phyloP scores from a whole-genome alignment of 2,113 vertebrate species.

The Muntiacus muntjak region DNA sequence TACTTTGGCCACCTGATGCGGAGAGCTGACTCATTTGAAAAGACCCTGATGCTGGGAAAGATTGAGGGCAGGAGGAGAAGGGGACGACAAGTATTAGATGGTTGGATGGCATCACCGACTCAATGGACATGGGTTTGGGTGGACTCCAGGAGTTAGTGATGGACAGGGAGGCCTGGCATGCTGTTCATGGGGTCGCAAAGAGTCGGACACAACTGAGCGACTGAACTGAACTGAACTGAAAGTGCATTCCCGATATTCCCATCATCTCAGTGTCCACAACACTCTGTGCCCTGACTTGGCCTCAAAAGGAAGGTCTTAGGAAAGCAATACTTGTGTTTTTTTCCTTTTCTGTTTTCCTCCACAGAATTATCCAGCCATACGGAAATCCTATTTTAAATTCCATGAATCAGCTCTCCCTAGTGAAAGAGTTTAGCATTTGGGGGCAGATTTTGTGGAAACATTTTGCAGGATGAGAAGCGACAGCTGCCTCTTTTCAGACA shows the following conservation, averaged over 20 bases:
- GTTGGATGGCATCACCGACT: too few species aligned
- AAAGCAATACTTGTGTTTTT: background rate
- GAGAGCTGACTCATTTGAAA: too few species aligned
- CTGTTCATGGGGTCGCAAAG: too few species aligned
- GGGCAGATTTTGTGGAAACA: background rate
- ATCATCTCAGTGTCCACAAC: fast-evolving
- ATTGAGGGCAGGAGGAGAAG: too few species aligned
- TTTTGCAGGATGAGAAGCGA: background rate
- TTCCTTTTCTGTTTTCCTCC: background rate
- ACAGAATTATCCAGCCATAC: background rate
- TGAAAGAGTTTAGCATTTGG: constrained; percentile 12
- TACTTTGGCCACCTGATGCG: too few species aligned
- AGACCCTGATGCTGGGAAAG: too few species aligned
- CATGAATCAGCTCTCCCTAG: constrained; percentile 46
- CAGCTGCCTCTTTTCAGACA: constrained; percentile 49
- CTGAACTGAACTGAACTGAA: too few species aligned
- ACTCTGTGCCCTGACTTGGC: background rate
- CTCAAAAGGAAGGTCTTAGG: background rate
- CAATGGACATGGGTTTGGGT: too few species aligned
- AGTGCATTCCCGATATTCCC: background rate
- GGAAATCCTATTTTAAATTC: constrained; percentile 28
- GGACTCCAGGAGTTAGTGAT: too few species aligned
- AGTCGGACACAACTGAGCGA: too few species aligned
- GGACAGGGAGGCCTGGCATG: too few species aligned
- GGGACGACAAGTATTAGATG: too few species aligned